A percentile compares a stretch with the other conserved stretches of the same genome.
Evolutionary conservation across 1,140 invertebrate genomes (phyloP).

Genomic region (Aporrectodea caliginosa): DNA sequence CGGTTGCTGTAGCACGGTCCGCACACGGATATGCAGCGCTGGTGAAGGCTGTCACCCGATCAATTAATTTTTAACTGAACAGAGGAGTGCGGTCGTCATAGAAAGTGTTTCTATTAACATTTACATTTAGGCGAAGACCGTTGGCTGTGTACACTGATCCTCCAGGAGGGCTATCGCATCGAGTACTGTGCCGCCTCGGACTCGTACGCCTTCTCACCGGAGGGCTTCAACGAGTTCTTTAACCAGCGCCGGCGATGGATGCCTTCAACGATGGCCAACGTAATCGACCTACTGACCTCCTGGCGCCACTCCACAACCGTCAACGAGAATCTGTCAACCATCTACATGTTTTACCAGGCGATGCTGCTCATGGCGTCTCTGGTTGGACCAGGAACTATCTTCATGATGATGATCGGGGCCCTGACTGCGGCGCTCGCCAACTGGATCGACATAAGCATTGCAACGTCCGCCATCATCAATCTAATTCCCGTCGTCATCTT

Average conservation of each 20-base stretch:
- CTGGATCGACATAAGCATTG: background rate
- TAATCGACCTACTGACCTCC: conserved; percentile 61
- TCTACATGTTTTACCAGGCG: conserved; percentile 58
- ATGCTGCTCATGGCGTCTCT: conserved; percentile 61
- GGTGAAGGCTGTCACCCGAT: too few species aligned
- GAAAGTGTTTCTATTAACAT: too few species aligned
- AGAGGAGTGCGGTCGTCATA: too few species aligned
- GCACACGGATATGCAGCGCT: too few species aligned
- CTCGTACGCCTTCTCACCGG: conserved; percentile 63
- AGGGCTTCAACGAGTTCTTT: conserved; percentile 56
- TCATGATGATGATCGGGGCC: conserved; percentile 63
- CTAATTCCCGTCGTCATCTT: conserved; percentile 58
- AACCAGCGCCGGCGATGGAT: conserved; percentile 63
- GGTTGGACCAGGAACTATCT: conserved; percentile 64
- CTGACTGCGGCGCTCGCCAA: conserved; percentile 58
- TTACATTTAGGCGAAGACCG: conserved; percentile 62
- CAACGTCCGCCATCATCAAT: conserved; percentile 1
- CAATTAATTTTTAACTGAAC: too few species aligned
- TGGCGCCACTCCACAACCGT: conserved; percentile 58
- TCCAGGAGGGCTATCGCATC: conserved; percentile 63
- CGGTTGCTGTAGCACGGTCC: too few species aligned
- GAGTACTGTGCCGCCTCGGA: conserved; percentile 65
- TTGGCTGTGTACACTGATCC: conserved; percentile 64
- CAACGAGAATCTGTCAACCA: conserved; percentile 63
- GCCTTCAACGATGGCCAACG: conserved; percentile 65